A percentile compares a stretch with the other conserved stretches of the same genome.
Conservation (phyloP, 2,888 invertebrate species). For the Eumacrocentrus americanus region DNA sequence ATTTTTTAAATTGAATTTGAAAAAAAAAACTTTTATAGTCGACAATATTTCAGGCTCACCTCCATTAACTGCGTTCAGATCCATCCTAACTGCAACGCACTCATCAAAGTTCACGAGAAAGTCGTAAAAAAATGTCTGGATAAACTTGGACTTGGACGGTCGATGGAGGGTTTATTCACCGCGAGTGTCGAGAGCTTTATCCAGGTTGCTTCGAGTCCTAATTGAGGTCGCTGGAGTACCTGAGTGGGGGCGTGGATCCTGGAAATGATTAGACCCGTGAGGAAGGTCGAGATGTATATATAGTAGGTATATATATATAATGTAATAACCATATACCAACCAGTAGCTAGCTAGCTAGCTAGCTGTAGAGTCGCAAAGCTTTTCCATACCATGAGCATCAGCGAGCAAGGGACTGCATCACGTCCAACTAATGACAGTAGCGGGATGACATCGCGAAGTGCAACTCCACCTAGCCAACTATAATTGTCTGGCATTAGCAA, state of each 20-base stretch:
- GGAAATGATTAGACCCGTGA: constrained; percentile 2
- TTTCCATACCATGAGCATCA: too few relatives aligned
- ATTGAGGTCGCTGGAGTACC: constrained; percentile 15
- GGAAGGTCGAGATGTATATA: too few relatives aligned
- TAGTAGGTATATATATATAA: background rate
- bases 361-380: too few relatives aligned
- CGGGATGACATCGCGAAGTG: constrained; percentile 38
- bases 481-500: constrained; percentile 49
- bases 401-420: constrained; percentile 27
- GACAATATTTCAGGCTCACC: too few relatives aligned
- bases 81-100: constrained; percentile 12
- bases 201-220: constrained; percentile 44
- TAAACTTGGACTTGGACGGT: constrained; percentile 6
- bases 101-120: constrained; percentile 17
- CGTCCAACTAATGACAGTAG: constrained; percentile 38
- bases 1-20: too few relatives aligned
- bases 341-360: too few relatives aligned
- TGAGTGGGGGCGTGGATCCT: background rate
- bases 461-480: constrained; percentile 44
- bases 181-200: constrained; percentile 44
- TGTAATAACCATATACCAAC: background rate
- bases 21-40: too few relatives aligned
- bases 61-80: constrained; percentile 13
- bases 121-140: constrained; percentile 21
- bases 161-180: constrained; percentile 29